Evolutionary conservation across 2,797 vertebrate species (phyloP), one percentile per base, ranked within the genome.

Genomic region (Brachyalestes nurse): DNA sequence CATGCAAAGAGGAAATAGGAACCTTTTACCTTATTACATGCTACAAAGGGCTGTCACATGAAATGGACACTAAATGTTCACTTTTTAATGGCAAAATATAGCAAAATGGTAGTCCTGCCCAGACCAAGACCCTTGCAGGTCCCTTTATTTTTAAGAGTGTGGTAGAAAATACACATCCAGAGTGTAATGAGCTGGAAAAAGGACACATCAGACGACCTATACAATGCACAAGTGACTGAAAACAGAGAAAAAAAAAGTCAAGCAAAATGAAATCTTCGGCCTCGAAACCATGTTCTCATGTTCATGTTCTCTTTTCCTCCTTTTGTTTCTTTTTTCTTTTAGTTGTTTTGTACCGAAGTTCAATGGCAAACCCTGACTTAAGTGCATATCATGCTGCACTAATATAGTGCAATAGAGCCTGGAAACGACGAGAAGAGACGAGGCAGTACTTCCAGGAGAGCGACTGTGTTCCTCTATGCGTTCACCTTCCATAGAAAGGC

Each of bases 371-470:
- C 49, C 67, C 67, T 77, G 74, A 82, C 67, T 49, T 95, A 96
- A 96, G 93, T 95, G 96, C 95, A 96, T 96, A 96, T 96, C 96
- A 96, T 95, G 96, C 96, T 96, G 97, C 98, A 99, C 98, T 99
- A 99, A 99, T 97, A 97, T 99, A 99, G 98, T 99, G 97, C 97
- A 96, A 96, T 96, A 93, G 93, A 90, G 93, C 95, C 96, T 96
- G 96, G 94, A 94, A 34, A 92, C 87, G 84, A 93, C 95, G 93
- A 91, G 91, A 94, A 92, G 92, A 92, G 91, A 93, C 88, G 91
- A 94, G 95, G 94, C 94, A 91, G 93, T 88, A 88, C 91, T 93
- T 91, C 91, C 93, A 89, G 90, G 93, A 94, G 90, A 94, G 91
- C 95, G 74, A 87, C 87, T 88, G 89, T 89, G 87, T 93, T 92